A percentile compares a stretch with the other conserved stretches of the same genome.
Evolutionary conservation across 2,888 invertebrate species (phyloP).

Genomic region (Frankliniella fusca): DNA sequence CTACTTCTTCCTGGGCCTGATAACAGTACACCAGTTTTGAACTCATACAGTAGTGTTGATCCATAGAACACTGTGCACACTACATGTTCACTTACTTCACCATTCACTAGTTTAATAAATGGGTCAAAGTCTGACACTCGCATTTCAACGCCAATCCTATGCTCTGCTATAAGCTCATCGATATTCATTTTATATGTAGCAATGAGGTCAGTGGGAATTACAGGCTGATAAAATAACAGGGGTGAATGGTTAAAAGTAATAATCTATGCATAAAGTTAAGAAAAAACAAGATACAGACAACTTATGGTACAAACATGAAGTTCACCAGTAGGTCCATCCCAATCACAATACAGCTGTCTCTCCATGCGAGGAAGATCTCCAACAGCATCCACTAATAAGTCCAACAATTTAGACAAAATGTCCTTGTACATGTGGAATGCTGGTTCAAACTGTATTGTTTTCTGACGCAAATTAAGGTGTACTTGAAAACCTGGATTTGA

Average conservation of each 20-base stretch:
- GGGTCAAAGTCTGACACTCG: conserved; percentile 72
- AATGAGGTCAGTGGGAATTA: conserved; percentile 66
- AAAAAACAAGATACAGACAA: conserved; percentile 28
- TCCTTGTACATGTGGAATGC: conserved; percentile 69
- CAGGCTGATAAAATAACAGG: conserved; percentile 55
- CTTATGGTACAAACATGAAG: not conserved
- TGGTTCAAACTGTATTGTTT: conserved; percentile 66
- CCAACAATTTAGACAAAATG: conserved; percentile 65
- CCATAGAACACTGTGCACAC: not conserved
- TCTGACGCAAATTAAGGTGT: conserved; percentile 56
- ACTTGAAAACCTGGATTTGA: conserved; percentile 66
- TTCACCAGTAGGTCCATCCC: conserved; percentile 43
- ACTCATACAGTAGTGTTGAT: conserved; percentile 4
- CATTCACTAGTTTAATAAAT: conserved; percentile 70
- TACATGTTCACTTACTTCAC: conserved; percentile 50
- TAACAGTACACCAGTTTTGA: conserved; percentile 34
- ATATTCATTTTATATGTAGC: conserved; percentile 60
- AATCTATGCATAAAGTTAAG: not conserved
- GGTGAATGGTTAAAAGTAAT: no score
- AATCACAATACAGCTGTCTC: conserved; percentile 69
- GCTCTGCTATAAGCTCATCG: conserved; percentile 61
- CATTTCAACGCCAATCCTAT: conserved; percentile 68
- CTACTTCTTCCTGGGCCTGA: conserved; percentile 60
- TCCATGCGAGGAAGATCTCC: conserved; percentile 72
- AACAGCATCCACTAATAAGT: conserved; percentile 69